Base-by-base conservation (phyloP, 1,140 invertebrate species). In the Meloidogyne exigua region DNA sequence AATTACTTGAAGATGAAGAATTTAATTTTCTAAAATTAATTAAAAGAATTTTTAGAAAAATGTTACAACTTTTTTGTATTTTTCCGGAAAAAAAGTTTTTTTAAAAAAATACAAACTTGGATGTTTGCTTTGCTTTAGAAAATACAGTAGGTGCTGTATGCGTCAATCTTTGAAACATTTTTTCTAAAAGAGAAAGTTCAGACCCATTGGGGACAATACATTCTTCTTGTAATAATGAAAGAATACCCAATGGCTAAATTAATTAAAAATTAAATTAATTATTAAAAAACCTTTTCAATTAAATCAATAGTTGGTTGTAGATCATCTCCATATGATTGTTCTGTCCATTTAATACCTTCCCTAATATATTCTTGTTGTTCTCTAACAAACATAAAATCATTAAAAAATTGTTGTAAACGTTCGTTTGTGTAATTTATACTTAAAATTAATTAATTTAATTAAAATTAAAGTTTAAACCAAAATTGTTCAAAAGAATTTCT, bases 151-250 rank as follows among this genome's bases (percentile, higher is more conserved):
- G 26, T 15, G 49, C 21, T 13, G 76, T 75, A 18, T 42, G 28
- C 12, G 75, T 36, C 21, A 85, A 66, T 64, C 76, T 82, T n/a
- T 70, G 76, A 25, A 76, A 68, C 91, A 98, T 91, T 90, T 98
- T 99, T 88, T 98, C 95, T 89, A 94, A 92, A 90, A 98, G 97
- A 86, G 95, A 95, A 90, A 92, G 93, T 89, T 99, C 96, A 81
- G 93, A 95, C 15, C 96, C 96, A 91, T 99, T 99, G 85, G 96
- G 96, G 92, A 99, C 98, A 94, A 99, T 98, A 94, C 95, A 97
- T 91, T 99, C 96, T 93, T 99, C 96, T 91, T 98, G 96, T 90
- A 99, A 93, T 89, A 98, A 97, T 89, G 95, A 97, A 88, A 98
- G 91, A 91, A 99, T 95, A 92, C 96, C 96, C 94, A 99, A 95